These are phyloP conservation scores for Oenanthe melanoleuca DNA, from an alignment of 2,113 vertebrate genomes.

Conservation along the genomic window DNA sequence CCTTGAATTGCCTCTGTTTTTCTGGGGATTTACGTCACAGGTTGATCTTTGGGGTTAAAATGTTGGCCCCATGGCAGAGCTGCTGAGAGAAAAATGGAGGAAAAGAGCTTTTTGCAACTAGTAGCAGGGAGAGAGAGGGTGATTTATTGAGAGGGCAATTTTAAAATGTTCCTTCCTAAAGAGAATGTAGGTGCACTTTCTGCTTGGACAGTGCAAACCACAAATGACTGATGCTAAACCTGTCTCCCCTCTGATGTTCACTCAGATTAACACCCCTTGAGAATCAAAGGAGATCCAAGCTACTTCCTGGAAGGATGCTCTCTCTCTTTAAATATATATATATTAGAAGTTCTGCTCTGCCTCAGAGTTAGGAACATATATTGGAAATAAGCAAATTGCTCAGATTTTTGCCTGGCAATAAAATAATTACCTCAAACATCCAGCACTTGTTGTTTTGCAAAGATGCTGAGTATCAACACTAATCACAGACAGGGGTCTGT, in stretches of 20 bases:
- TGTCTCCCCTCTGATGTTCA: neutral
- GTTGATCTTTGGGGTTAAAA: constrained; percentile 12
- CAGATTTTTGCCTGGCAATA: neutral
- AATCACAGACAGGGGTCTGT: neutral
- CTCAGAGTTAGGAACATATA: neutral
- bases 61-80: neutral
- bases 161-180: neutral
- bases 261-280: neutral
- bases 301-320: neutral
- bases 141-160: neutral
- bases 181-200: neutral
- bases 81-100: neutral
- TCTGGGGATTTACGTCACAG: neutral
- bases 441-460: neutral
- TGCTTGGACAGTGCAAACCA: neutral
- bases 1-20: neutral
- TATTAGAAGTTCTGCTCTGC: neutral
- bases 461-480: constrained; percentile 8
- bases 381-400: constrained; percentile 23
- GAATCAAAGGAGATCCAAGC: neutral
- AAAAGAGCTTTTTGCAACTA: neutral
- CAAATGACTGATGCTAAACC: neutral
- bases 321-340: neutral
- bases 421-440: constrained; percentile 24
- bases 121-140: neutral